Evolutionary conservation across 1,140 invertebrate species (phyloP).

Genomic region (Microplitis demolitor): DNA sequence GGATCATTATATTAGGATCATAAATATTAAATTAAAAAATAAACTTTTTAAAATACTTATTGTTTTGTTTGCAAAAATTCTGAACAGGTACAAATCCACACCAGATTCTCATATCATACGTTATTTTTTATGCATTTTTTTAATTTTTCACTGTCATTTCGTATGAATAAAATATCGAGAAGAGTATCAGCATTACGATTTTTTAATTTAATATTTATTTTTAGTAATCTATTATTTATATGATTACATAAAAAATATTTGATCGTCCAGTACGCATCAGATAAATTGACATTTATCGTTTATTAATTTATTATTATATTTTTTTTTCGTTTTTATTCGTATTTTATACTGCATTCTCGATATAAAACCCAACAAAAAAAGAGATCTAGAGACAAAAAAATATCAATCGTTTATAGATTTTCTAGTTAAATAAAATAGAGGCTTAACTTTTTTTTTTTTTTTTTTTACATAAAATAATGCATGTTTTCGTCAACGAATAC

Average conservation of each 20-base stretch:
- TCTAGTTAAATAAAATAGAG: neutral
- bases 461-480: neutral
- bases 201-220: neutral
- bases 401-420: neutral
- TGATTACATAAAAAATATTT: slow-evolving; percentile 22
- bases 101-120: slow-evolving; percentile 11
- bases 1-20: no score
- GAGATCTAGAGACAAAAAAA: neutral
- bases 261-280: slow-evolving; percentile 28
- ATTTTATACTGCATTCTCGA: slow-evolving; percentile 16
- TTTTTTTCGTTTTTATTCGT: neutral
- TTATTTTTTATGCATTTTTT: slow-evolving; percentile 1
- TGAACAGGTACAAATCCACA: slow-evolving; percentile 26
- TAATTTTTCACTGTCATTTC: neutral
- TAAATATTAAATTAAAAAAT: neutral
- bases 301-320: neutral
- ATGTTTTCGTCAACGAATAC: neutral
- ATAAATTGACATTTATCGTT: slow-evolving; percentile 25
- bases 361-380: slow-evolving; percentile 10
- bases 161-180: slow-evolving; percentile 21
- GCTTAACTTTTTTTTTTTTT: no score
- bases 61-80: slow-evolving; percentile 13
- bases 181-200: neutral
- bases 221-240: neutral
- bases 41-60: neutral